Percentiles rank a stretch among this genome's conserved stretches.
Evolutionary conservation across 37 sponge, comb jelly and placozoan genomes (phyloP).

Genomic region (Geodia barretti): DNA sequence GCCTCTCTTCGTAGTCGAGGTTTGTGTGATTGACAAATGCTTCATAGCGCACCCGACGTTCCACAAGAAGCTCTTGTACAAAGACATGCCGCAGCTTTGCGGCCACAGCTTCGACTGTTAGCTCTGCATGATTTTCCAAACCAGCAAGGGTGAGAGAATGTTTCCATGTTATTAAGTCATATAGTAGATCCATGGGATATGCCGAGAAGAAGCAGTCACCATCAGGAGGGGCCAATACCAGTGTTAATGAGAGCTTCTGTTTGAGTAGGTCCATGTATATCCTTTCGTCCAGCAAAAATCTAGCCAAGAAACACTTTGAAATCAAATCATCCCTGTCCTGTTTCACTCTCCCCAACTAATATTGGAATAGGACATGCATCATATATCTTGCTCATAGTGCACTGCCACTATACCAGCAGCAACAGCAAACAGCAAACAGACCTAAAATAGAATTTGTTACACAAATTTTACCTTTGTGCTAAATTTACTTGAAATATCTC

Average conservation of each 20-base stretch:
- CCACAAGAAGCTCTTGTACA: slow-evolving; percentile 12
- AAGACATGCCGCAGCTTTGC: neutral
- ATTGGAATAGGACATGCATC: too few species aligned
- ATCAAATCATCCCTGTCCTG: slow-evolving; percentile 2
- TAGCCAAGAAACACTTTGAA: neutral
- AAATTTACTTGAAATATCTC: too few species aligned
- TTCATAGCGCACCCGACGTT: neutral
- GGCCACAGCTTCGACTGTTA: neutral
- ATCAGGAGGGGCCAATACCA: neutral
- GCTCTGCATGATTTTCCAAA: neutral
- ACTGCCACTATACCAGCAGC: too few species aligned
- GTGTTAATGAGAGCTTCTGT: neutral
- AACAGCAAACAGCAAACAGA: too few species aligned
- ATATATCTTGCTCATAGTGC: too few species aligned
- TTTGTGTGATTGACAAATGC: neutral
- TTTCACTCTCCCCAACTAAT: too few species aligned
- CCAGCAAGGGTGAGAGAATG: neutral
- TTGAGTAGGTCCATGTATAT: neutral
- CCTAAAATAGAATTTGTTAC: too few species aligned
- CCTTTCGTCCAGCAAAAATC: neutral
- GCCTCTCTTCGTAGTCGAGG: neutral
- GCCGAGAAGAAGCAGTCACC: slow-evolving; percentile 30
- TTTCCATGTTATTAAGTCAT: neutral
- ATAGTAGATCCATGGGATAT: neutral
- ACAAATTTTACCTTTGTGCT: too few species aligned